Base-by-base conservation (phyloP, 2,797 vertebrate species). In the Aeoliscus strigatus region DNA sequence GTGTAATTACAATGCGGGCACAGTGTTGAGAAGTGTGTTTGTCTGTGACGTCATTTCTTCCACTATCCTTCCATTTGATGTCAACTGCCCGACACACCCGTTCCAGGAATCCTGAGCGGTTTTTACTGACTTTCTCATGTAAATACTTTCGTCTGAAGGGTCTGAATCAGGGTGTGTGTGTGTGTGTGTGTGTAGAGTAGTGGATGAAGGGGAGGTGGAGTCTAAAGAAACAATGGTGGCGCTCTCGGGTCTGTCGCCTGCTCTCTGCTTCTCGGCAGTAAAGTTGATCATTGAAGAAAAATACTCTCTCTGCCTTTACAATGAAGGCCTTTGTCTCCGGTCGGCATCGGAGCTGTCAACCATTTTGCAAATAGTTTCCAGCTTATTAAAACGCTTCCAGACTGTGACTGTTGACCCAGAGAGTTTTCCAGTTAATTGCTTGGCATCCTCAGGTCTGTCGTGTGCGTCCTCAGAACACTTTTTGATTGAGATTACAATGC, bases 311-410 rank as follows among this genome's bases (percentile, higher is more conserved):
- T 69, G 56, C 51, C 67, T 77, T 79, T 79, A 88, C 88, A 89
- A 86, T 86, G 80, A 69, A 66, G 61, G 49, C 76, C 83, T 87
- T 88, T 90, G 87, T 88, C 78, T 85, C 74, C 39, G 55, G 73
- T 82, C 79, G 60, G 80, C 83, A 83, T 87, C 80, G 36, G 77
- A 82, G 82, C 77, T 70, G 56, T 84, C 82, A 79, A 85, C 81
- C 85, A 84, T 87, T 86, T 88, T 86, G 82, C 68, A 86, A 87
- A 88, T 87, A 86, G 83, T 87, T 88, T 88, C 87, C 87, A 87
- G 81, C 82, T 81, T 87, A 89, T 88, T 86, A 87, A 87, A 87
- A 86, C 47, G 69, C 80, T 88, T 88, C 84, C 87, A 88, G 83
- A 88, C 84, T 48, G 43, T 78, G 78, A 81, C 82, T 87, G 78